These are phyloP conservation scores for Pagetopsis macropterus DNA, from an alignment of 2,797 vertebrate species.

Conservation along the genomic window DNA sequence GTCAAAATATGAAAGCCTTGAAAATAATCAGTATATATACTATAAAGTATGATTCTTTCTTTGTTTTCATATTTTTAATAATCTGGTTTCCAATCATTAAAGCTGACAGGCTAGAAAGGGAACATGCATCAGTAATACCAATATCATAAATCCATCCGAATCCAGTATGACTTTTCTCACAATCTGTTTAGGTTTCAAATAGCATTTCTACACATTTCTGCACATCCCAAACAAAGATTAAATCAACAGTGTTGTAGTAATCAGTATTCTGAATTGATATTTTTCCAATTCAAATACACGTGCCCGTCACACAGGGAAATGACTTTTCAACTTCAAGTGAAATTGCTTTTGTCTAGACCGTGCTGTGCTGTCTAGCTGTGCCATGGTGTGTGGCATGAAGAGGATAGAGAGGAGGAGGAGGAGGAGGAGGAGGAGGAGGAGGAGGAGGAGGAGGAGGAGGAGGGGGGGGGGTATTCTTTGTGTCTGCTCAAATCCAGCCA, in stretches of 20 bases:
- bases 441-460: slow-evolving; percentile 53
- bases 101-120: slow-evolving; percentile 5
- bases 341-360: slow-evolving; percentile 81
- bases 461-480: slow-evolving; percentile 67
- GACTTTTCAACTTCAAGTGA: slow-evolving; percentile 77
- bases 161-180: background rate
- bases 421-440: slow-evolving; percentile 47
- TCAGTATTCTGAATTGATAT: slow-evolving; percentile 11
- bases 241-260: background rate
- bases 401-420: slow-evolving; percentile 61
- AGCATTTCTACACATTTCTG: slow-evolving; percentile 1
- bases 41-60: background rate
- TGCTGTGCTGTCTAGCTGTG: slow-evolving; percentile 77
- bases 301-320: slow-evolving; percentile 72
- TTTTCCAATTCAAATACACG: slow-evolving; percentile 17
- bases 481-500: slow-evolving; percentile 80
- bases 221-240: slow-evolving; percentile 18
- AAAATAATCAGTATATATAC: background rate
- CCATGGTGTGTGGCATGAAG: slow-evolving; percentile 81
- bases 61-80: background rate
- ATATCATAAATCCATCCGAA: slow-evolving; percentile 3
- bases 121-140: slow-evolving; percentile 12
- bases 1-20: too few relatives aligned
- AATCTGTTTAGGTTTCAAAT: background rate
- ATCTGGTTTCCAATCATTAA: slow-evolving; percentile 20